These are phyloP conservation scores for Antheraea yamamai DNA, from an alignment of 2,888 invertebrate species.

Conservation along the genomic window DNA sequence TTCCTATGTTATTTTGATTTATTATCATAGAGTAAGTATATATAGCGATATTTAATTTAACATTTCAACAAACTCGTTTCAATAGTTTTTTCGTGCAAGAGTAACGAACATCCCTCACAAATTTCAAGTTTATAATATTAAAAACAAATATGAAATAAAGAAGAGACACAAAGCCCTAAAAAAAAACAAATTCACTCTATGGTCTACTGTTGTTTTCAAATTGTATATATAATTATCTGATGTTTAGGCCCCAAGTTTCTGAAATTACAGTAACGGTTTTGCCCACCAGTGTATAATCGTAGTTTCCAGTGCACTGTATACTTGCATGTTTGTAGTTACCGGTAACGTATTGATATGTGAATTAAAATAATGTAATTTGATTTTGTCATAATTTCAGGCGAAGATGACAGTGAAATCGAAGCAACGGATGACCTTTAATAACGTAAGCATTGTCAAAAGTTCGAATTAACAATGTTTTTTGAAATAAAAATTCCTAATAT, in stretches of 20 bases:
- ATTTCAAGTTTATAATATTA: no score
- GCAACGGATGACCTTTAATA: not conserved
- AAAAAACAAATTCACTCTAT: no score
- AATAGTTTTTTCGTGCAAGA: no score
- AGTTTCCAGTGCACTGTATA: not conserved
- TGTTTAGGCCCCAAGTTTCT: not conserved
- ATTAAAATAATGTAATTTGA: not conserved
- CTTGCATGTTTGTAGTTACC: not conserved
- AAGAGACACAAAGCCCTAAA: no score
- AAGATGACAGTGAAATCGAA: not conserved
- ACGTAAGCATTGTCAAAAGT: not conserved
- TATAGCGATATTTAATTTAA: no score
- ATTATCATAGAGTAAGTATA: no score
- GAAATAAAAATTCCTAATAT: not conserved
- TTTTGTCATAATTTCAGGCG: constrained; percentile 1
- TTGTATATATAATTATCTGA: no score
- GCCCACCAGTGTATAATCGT: not conserved
- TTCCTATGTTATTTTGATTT: no score
- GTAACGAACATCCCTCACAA: no score
- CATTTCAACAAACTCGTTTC: no score
- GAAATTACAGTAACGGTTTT: not conserved
- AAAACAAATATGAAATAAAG: no score
- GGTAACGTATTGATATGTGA: not conserved
- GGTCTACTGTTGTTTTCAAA: no score
- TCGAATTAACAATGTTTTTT: not conserved